Base-by-base conservation (phyloP, 2,797 vertebrate genomes). In the Coregonus suidteri region DNA sequence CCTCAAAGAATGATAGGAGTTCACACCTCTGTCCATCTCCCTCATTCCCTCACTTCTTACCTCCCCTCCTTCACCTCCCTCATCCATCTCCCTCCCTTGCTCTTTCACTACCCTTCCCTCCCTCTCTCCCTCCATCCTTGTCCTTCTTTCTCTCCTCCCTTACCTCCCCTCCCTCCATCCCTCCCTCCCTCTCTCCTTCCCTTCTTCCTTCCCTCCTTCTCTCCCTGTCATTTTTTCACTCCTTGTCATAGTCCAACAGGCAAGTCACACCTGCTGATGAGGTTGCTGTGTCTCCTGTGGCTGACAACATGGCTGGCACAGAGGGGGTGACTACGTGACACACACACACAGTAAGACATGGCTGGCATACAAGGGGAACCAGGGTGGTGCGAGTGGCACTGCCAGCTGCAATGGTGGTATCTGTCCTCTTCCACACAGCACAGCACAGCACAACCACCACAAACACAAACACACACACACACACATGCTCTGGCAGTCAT, bases 221-320 rank as follows among this genome's bases (percentile, higher is more conserved):
- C 83, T 81, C 79, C 76, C 71, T 81, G 68, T 74, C 76, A 74
- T 78, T 79, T 64, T 66, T 79, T 34, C 81, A 84, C 73, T 77
- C 76, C 67, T 73, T 77, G 20, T 64, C 59, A 25, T 64, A 25
- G n/a, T 64, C 59, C 59, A 64, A 64, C 16, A 4, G 59, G 1
- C 9, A 25, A 25, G 59, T 64, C 59, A 64, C 59, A 64, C 59
- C 9, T 47, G 41, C 41, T 25, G 59, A 64, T 30, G n/a, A 64
- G 59, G 59, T 64, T 1, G 20, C 59, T 30, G 59, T 18, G 20
- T 64, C 59, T n/a, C 56, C n/a, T n/a, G n/a, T 20, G 56, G 56
- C 56, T 59, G 56, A 7, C 59, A 64, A 64, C 41, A 47, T 47
- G 59, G 25, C n/a, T 62, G 59, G 20, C 20, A 25, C 41, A 41